Percentiles rank a stretch among this genome's conserved stretches.
These are phyloP conservation scores for Rhaphigaster nebulosa DNA, from an alignment of 2,888 invertebrate genomes.

Conservation along the genomic window DNA sequence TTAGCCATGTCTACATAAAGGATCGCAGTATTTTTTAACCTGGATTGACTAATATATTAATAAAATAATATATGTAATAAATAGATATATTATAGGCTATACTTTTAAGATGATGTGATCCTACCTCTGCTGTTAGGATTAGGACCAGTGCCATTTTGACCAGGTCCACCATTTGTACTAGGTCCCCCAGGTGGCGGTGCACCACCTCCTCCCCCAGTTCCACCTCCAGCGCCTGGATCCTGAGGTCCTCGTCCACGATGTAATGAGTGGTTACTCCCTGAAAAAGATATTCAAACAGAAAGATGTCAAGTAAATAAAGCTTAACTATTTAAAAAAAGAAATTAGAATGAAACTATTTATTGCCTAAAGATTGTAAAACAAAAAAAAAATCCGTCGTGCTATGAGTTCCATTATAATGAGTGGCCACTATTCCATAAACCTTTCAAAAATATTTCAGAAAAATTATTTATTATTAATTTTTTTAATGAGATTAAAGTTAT, in stretches of 20 bases:
- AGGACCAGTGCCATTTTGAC: conserved; percentile 60
- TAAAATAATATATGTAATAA: neutral
- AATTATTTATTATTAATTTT: too few species aligned
- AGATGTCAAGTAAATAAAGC: neutral
- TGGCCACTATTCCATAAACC: too few species aligned
- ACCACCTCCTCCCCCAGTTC: conserved; percentile 63
- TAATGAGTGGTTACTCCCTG: conserved; percentile 79
- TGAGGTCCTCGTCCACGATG: conserved; percentile 82
- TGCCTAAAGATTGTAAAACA: too few species aligned
- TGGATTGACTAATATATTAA: neutral
- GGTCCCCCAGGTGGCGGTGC: conserved; percentile 62
- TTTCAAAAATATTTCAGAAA: too few species aligned
- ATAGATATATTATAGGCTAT: neutral
- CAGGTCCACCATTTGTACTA: conserved; percentile 60
- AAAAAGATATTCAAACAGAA: too few species aligned
- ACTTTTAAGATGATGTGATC: neutral
- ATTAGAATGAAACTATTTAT: too few species aligned
- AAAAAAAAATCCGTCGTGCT: too few species aligned
- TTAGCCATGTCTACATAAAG: neutral
- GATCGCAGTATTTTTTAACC: neutral
- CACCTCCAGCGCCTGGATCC: conserved; percentile 74
- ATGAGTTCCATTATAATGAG: too few species aligned
- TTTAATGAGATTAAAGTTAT: too few species aligned
- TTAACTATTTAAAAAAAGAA: too few species aligned
- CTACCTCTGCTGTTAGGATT: conserved; percentile 59